Base-by-base conservation (phyloP, 2,113 vertebrate genomes). In the Sprattus sprattus region DNA sequence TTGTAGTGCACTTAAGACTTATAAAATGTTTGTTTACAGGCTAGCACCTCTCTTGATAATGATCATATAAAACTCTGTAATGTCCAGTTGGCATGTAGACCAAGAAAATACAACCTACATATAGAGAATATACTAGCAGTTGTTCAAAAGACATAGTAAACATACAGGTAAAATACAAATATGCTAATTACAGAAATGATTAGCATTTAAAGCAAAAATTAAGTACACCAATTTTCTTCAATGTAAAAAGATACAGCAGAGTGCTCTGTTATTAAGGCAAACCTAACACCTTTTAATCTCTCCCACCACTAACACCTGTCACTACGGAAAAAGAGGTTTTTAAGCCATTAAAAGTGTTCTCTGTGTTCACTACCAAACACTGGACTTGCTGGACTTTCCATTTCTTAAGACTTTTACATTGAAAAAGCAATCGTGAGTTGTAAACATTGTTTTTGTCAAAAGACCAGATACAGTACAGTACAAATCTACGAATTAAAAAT, bases 391-490 rank as follows among this genome's bases (percentile, higher is more conserved):
- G 54, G 54, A 60, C 3, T 60, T 60, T 60, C 20, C 18, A 7
- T 60, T 60, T 60, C 54, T 60, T 60, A 60, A 60, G 71, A 32
- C 15, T 32, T 78, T 78, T 39, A 78, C 11, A 67, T 28, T 11
- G 2, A 28, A 78, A 39, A 78, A 18, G 32, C 28, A 78, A 39
- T 78, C 28, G 28, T 32, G 71, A 78, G 71, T 78, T 78, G 89
- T 90, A 90, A 90, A 90, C 89, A 90, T 86, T 39, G 71, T 45
- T 46, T 83, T 67, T 45, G 81, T 86, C 82, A 18, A 83, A 86
- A 15, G 80, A 80, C 46, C 85, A 82, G 86, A 88, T 82, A 84
- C 84, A 88, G 89, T 88, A 89, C 85, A 57, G n/a, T 78, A 64
- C 71, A 78, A 39, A 78, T 32, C 71, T 78, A 28, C n/a, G n/a